A percentile compares a stretch with the other conserved stretches of the same genome.
These are phyloP conservation scores for Oncorhynchus nerka DNA, from an alignment of 2,113 vertebrate species.

Conservation along the genomic window DNA sequence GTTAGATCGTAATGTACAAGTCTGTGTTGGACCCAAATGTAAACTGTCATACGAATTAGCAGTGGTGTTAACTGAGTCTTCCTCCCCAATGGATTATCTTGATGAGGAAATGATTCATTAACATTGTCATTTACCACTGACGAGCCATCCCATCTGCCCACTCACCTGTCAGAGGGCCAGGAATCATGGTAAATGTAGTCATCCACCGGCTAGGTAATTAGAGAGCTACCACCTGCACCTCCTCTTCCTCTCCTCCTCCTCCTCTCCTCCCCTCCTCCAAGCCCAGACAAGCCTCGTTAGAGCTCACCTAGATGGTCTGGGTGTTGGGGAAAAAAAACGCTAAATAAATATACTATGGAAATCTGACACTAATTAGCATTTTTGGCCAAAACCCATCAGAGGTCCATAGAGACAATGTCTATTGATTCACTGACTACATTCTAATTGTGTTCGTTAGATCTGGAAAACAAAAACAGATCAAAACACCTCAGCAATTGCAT, in stretches of 20 bases:
- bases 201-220: constrained; percentile 67
- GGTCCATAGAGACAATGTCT: constrained; percentile 47
- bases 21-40: background rate
- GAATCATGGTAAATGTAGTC: constrained; percentile 71
- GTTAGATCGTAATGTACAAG: no score
- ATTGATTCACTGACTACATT: constrained; percentile 49
- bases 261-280: background rate
- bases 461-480: constrained; percentile 54
- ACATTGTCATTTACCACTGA: constrained; percentile 36
- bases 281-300: constrained; percentile 59
- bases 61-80: constrained; percentile 4
- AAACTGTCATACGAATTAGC: background rate
- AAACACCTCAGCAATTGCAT: constrained; percentile 45
- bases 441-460: constrained; percentile 55
- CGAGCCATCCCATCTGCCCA: no score
- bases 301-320: constrained; percentile 38
- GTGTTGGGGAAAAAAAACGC: background rate
- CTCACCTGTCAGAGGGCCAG: constrained; percentile 44
- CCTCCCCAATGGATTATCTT: constrained; percentile 28
- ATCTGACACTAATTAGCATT: constrained; percentile 69
- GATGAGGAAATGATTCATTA: constrained; percentile 42
- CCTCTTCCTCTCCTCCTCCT: constrained; percentile 1
- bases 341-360: constrained; percentile 63
- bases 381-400: constrained; percentile 50
- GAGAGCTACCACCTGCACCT: constrained; percentile 60